phyloP scores from a whole-genome alignment of 1,140 invertebrate genomes.

The Ceratina japonica region DNA sequence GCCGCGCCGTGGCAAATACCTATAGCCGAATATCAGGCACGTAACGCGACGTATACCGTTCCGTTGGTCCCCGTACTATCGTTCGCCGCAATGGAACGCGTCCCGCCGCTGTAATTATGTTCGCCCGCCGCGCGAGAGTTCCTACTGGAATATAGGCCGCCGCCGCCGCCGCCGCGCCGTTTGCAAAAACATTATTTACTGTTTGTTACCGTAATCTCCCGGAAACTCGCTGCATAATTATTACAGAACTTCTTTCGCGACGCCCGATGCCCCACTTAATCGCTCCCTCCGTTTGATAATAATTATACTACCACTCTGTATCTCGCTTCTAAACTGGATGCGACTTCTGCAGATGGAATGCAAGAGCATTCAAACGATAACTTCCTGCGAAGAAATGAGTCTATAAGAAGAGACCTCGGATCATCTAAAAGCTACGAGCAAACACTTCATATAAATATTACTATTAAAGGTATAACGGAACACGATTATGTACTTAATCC shows the following conservation, averaged over 20 bases:
- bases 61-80: slow-evolving; percentile 15
- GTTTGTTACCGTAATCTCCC: slow-evolving; percentile 9
- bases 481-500: too few relatives aligned
- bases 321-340: too few relatives aligned
- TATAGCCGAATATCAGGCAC: slow-evolving; percentile 49
- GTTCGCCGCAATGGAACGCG: not conserved
- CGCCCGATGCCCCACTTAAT: not conserved
- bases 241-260: too few relatives aligned
- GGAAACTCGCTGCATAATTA: not conserved
- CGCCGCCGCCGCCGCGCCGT: not conserved
- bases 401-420: too few relatives aligned
- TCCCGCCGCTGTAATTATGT: slow-evolving; percentile 45
- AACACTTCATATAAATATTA: too few relatives aligned
- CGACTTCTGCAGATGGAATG: too few relatives aligned
- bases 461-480: too few relatives aligned
- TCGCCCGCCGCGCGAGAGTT: slow-evolving; percentile 12
- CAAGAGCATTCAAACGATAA: too few relatives aligned
- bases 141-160: not conserved
- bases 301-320: too few relatives aligned
- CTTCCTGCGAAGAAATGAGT: too few relatives aligned
- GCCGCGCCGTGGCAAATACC: slow-evolving; percentile 47
- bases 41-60: slow-evolving; percentile 34
- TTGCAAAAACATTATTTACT: slow-evolving; percentile 25
- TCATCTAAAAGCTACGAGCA: too few relatives aligned
- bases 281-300: too few relatives aligned